Evolutionary conservation across 2,113 vertebrate species (phyloP), one percentile per base, ranked within the genome.

Genomic region (Oceanites oceanicus): DNA sequence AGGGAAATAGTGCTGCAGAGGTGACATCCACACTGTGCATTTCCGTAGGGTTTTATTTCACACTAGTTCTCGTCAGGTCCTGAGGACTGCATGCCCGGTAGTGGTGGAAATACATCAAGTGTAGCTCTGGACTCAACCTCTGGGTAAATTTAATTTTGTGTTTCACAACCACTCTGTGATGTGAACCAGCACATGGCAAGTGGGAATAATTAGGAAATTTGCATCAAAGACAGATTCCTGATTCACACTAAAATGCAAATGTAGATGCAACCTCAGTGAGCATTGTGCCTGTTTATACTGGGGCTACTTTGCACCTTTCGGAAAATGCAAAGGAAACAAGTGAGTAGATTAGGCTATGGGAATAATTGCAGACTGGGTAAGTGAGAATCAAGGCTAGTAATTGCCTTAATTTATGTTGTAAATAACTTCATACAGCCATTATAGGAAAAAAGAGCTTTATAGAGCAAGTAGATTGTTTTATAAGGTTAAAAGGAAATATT

Each of bases 351-450:
- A 88, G 36, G 12, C 50, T 90, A 12, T 78, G 44, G 53, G 58
- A 93, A 52, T 94, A 82, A 90, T 73, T 82, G 82, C 62, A 59
- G 40, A 29, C 14, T 44, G 47, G 19, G 27, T 91, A 94, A 85
- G 30, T 79, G 88, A 80, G 82, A 93, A 92, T 88, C 58, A 56
- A 92, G 62, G 45, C 70, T 68, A 75, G 71, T 85, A 88, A 78
- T 96, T 90, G 62, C 78, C 67, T 87, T 93, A 93, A 90, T 95
- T 91, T 87, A 58, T 87, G 68, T 94, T 93, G 92, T 88, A 79
- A 91, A 68, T 94, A 95, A 72, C 61, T 88, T 88, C 25, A 42
- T 91, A 25, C 27, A 83, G 23, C 38, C 84, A 36, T 91, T 92
- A 74, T n/a, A 45, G 15, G 56, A 71, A 85, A 85, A 85, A 80